Percentiles rank a stretch among this genome's conserved stretches.
phyloP scores from a whole-genome alignment of 1,140 invertebrate genomes.

The Drosophila grimshawi region DNA sequence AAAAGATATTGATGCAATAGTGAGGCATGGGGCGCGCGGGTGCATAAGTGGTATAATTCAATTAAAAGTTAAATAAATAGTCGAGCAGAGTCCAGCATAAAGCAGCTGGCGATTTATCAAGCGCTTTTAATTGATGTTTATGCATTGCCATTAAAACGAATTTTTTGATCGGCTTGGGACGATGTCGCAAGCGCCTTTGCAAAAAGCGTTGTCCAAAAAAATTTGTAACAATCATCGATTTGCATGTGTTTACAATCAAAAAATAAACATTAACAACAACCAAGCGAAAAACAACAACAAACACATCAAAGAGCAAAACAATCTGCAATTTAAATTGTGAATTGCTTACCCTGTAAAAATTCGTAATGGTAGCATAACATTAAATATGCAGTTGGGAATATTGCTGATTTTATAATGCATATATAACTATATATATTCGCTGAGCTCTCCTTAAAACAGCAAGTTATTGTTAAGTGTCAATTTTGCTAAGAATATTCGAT shows the following conservation, averaged over 20 bases:
- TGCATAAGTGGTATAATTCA: constrained; percentile 60
- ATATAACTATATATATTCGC: too few relatives aligned
- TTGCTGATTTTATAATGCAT: too few relatives aligned
- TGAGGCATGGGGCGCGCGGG: constrained; percentile 10
- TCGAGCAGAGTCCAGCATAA: constrained; percentile 31
- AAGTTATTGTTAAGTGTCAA: too few relatives aligned
- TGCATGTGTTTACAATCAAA: constrained; percentile 70
- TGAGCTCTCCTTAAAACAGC: too few relatives aligned
- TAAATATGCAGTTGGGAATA: background rate
- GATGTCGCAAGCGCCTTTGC: constrained; percentile 18
- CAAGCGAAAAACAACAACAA: constrained; percentile 16
- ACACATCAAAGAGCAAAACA: constrained; percentile 37
- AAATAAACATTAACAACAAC: constrained; percentile 34
- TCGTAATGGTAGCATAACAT: background rate
- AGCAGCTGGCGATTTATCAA: constrained; percentile 61
- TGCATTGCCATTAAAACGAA: constrained; percentile 70
- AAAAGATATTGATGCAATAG: constrained; percentile 20
- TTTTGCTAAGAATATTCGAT: too few relatives aligned
- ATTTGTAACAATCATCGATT: constrained; percentile 79
- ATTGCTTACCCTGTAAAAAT: constrained; percentile 18
- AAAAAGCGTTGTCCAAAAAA: constrained; percentile 63
- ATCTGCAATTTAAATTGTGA: constrained; percentile 70
- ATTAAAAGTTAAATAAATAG: constrained; percentile 69
- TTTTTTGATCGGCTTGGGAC: constrained; percentile 41
- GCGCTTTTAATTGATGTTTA: constrained; percentile 76